These are phyloP conservation scores for Coracias cyanogaster DNA, from an alignment of 2,797 vertebrate genomes.

Conservation along the genomic window DNA sequence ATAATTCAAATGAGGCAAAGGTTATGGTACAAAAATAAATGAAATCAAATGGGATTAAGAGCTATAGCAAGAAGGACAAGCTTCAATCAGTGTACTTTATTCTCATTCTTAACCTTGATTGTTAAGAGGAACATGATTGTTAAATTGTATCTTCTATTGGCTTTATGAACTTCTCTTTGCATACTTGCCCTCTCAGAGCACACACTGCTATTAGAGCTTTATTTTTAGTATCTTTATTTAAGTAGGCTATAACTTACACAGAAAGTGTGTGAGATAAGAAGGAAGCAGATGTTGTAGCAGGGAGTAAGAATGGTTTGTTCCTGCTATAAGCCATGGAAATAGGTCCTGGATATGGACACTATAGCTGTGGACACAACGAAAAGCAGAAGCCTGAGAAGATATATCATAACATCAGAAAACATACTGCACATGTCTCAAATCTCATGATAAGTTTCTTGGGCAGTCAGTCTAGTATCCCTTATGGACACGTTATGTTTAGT, in stretches of 20 bases:
- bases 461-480: neutral
- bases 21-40: slow-evolving; percentile 57
- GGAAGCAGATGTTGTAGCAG: neutral
- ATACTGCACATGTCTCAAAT: neutral
- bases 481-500: neutral
- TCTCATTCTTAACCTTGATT: slow-evolving; percentile 31
- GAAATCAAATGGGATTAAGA: slow-evolving; percentile 50
- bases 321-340: neutral
- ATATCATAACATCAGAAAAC: neutral
- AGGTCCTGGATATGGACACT: neutral
- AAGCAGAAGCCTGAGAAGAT: neutral
- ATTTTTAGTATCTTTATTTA: neutral
- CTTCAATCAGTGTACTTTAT: neutral
- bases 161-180: slow-evolving; percentile 31
- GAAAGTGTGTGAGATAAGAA: neutral
- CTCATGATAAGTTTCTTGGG: neutral
- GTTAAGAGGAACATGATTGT: neutral
- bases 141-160: slow-evolving; percentile 6
- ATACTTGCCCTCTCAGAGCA: slow-evolving; percentile 2
- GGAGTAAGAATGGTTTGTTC: neutral
- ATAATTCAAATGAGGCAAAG: slow-evolving; percentile 45
- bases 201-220: neutral
- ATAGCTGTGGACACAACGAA: neutral
- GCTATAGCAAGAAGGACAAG: slow-evolving; percentile 11
- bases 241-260: neutral